These are phyloP conservation scores for Agriopis aurantiaria DNA, from an alignment of 2,888 invertebrate genomes.

Conservation along the genomic window DNA sequence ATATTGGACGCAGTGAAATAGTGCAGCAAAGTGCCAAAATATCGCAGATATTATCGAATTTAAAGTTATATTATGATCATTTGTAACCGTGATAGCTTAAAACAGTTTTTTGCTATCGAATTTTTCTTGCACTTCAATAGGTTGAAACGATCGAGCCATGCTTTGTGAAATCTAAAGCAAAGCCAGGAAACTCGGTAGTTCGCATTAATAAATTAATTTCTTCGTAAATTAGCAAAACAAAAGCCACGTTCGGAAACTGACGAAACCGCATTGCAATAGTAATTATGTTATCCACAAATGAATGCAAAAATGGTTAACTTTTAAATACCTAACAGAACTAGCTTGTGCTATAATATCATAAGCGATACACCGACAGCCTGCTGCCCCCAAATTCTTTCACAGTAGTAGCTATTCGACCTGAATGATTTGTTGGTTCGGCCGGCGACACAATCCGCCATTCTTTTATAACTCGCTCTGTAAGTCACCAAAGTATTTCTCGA, in stretches of 20 bases:
- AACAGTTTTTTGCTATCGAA: background rate
- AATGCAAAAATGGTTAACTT: background rate
- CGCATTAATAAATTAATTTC: no score
- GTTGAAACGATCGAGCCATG: no score
- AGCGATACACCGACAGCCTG: slow-evolving; percentile 32
- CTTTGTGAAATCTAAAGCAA: no score
- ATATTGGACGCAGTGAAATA: background rate
- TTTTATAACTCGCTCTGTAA: slow-evolving; percentile 78
- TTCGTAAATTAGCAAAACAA: no score
- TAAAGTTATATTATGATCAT: no score
- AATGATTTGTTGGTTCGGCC: slow-evolving; percentile 71
- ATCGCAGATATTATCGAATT: slow-evolving; percentile 42
- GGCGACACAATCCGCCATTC: slow-evolving; percentile 69
- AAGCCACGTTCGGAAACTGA: no score
- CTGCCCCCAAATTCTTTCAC: slow-evolving; percentile 56
- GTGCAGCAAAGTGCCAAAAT: slow-evolving; percentile 34
- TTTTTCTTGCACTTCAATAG: no score
- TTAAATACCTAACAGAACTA: background rate
- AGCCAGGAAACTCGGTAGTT: no score
- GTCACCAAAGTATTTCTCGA: slow-evolving; percentile 79
- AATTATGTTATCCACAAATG: no score
- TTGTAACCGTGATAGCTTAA: no score
- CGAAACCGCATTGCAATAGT: no score
- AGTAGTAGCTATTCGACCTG: slow-evolving; percentile 47
- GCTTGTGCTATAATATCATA: slow-evolving; percentile 14